Conservation (phyloP, 2,888 invertebrate genomes). For the Apamea crenata region DNA sequence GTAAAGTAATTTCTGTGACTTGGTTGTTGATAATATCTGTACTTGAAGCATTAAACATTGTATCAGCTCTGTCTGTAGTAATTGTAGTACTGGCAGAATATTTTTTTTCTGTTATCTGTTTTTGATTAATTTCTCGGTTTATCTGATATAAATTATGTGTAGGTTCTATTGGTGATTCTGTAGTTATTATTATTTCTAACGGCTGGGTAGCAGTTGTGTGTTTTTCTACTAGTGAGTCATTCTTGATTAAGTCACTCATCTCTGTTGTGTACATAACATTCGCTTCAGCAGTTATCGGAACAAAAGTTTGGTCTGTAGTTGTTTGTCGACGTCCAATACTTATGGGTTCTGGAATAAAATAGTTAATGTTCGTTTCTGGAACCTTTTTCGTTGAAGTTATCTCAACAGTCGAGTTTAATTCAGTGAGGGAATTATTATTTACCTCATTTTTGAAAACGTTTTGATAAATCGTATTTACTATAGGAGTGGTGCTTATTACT, state of each 20-base stretch:
- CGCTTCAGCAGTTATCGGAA: background rate
- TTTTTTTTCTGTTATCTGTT: slow-evolving; percentile 1
- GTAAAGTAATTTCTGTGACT: slow-evolving; percentile 3
- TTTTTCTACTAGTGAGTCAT: slow-evolving; percentile 11
- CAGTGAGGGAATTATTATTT: background rate
- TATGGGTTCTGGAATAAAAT: background rate
- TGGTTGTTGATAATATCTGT: background rate
- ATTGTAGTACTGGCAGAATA: background rate
- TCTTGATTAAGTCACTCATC: background rate
- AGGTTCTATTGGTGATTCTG: slow-evolving; percentile 7
- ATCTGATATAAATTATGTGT: slow-evolving; percentile 30
- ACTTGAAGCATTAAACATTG: background rate
- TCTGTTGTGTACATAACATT: background rate
- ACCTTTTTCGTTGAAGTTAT: background rate
- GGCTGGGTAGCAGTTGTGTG: background rate
- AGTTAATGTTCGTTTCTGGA: background rate
- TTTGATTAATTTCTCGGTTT: slow-evolving; percentile 10
- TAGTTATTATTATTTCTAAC: slow-evolving; percentile 16
- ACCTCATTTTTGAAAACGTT: background rate
- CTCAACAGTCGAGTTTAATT: background rate
- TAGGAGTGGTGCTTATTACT: slow-evolving; percentile 14
- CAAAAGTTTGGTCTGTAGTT: background rate
- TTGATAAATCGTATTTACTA: background rate
- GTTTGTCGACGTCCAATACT: background rate
- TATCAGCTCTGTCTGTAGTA: background rate